Evolutionary conservation across 23 tunicate genomes (phyloP), one percentile per base, ranked within the genome.

Genomic region (Clavelina lepadiformis): DNA sequence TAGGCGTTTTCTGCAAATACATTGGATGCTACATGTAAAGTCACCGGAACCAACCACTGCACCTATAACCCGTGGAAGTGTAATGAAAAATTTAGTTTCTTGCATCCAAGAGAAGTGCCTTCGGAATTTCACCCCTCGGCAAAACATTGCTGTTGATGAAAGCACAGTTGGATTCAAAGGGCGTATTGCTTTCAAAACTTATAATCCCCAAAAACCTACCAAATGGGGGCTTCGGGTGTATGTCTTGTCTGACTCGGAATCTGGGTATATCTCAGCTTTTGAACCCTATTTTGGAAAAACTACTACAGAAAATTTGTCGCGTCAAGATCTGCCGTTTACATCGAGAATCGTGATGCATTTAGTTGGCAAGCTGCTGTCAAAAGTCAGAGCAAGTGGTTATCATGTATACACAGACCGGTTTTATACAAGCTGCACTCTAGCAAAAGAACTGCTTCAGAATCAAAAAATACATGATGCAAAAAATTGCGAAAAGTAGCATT

Each of bases 201-300:
- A 65, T 35, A 71, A 71, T 36, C 76, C 76, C 2, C 76, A 71
- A 22, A 71, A 71, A 34, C 76, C 76, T 7, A 71, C 63, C 19
- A 71, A 71, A 35, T 71, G 76, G 76, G 76, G 76, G 6, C 24
- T 71, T 19, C 64, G 76, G 1, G 31, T 71, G 21, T 54, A 46
- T 46, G 72, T 66, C 20, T 57, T 66, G 6, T 46, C 57, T 3
- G 72, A 66, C 19, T 24, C 56, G 46, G 72, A 46, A 24, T 46
- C 7, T 66, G 72, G 72, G 3, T 66, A 66, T 28, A 66, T 66
- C 8, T 63, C 69, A 21, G 13, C 27, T 37, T 63, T 63, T 37
- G 72, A 66, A 66, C 72, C 72, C 34, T 66, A 66, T 37, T 46
- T 66, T 33, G 72, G 72, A 3, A 22, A 46, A 23, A 35, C 75